Percentiles rank a stretch among this genome's conserved stretches.
Evolutionary conservation across 1,140 invertebrate species (phyloP).

Genomic region (Meteorus sp.): DNA sequence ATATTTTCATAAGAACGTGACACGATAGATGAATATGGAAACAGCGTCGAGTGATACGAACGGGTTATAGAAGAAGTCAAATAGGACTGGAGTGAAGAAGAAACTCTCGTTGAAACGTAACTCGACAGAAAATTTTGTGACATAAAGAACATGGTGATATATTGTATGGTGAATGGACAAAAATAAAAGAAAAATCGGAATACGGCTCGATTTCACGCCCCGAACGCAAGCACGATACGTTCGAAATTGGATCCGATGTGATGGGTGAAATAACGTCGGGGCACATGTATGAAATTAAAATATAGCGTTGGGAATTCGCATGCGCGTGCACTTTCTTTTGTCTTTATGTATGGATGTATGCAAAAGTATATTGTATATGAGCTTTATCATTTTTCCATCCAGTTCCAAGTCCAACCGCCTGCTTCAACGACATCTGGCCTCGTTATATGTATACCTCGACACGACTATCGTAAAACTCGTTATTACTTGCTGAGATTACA

Average conservation of each 20-base stretch:
- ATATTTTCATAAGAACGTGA: too few relatives aligned
- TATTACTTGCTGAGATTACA: conserved; percentile 14
- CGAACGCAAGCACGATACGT: conserved; percentile 1
- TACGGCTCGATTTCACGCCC: conserved; percentile 12
- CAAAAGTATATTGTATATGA: too few relatives aligned
- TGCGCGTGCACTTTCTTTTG: too few relatives aligned
- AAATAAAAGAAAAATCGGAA: conserved; percentile 1
- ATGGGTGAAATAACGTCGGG: neutral
- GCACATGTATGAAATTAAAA: conserved; percentile 17
- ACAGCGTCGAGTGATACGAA: too few relatives aligned
- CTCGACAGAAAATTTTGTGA: too few relatives aligned
- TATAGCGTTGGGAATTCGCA: neutral
- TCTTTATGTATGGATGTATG: too few relatives aligned
- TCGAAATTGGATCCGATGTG: conserved; percentile 20
- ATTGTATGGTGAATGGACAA: neutral
- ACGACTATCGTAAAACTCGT: conserved; percentile 18
- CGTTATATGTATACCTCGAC: conserved; percentile 44
- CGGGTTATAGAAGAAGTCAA: too few relatives aligned
- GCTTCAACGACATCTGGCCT: conserved; percentile 49
- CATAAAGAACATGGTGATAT: neutral
- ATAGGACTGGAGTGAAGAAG: too few relatives aligned
- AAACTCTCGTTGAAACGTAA: too few relatives aligned
- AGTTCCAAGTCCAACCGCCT: conserved; percentile 28
- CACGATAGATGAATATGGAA: too few relatives aligned
- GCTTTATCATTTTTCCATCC: conserved; percentile 46